These are phyloP conservation scores for Calameuta filiformis DNA, from an alignment of 2,888 invertebrate genomes.

Conservation along the genomic window DNA sequence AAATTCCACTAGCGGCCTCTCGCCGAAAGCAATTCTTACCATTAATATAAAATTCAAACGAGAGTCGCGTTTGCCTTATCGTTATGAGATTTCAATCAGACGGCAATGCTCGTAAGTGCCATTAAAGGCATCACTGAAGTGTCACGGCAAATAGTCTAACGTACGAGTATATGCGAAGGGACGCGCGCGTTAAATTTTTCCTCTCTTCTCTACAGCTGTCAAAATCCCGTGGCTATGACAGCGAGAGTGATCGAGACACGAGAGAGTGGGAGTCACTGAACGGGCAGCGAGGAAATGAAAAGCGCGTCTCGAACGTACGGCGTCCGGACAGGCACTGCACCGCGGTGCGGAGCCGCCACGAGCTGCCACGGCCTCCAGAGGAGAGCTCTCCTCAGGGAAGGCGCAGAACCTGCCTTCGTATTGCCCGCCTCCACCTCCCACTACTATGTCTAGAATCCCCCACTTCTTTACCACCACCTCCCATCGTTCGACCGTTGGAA, in stretches of 20 bases:
- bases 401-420: conserved; percentile 13
- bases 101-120: neutral
- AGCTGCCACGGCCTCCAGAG: conserved; percentile 25
- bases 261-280: conserved; percentile 5
- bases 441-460: neutral
- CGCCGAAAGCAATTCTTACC: neutral
- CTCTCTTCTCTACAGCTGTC: neutral
- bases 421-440: conserved; percentile 16
- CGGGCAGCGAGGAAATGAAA: conserved; percentile 14
- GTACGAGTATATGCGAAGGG: neutral
- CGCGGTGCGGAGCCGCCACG: conserved; percentile 23
- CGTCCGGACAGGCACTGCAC: conserved; percentile 50
- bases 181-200: neutral
- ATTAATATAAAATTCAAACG: neutral
- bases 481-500: neutral
- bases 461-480: neutral
- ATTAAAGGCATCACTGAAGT: neutral
- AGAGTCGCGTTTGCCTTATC: neutral
- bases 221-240: conserved; percentile 8
- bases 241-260: conserved; percentile 8
- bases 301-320: conserved; percentile 40
- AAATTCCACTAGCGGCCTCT: neutral
- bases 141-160: neutral
- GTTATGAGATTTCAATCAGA: neutral
- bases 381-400: conserved; percentile 32